Percentiles rank a stretch among this genome's conserved stretches.
These are phyloP conservation scores for Tachuris rubrigastra DNA, from an alignment of 2,113 vertebrate species.

Conservation along the genomic window DNA sequence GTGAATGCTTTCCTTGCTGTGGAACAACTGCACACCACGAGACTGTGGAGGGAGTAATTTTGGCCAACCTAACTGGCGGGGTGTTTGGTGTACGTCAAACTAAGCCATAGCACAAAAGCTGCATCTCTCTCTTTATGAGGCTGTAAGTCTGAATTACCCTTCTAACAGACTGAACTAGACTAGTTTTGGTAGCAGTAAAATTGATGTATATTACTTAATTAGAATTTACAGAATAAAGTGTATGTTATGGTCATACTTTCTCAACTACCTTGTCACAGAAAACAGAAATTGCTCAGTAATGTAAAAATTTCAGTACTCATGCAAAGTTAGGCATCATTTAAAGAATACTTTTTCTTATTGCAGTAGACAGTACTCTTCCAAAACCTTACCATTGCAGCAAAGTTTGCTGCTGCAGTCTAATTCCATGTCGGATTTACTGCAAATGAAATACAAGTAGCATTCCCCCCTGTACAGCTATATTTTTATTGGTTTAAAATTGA, in stretches of 20 bases:
- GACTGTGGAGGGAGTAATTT: not conserved
- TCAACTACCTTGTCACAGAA: not conserved
- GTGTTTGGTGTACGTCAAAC: not conserved
- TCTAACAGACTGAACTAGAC: not conserved
- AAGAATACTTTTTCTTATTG: not conserved
- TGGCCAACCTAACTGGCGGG: not conserved
- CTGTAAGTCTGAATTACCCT: not conserved
- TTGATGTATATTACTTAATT: not conserved
- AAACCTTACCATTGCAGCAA: not conserved
- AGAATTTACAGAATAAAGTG: not conserved
- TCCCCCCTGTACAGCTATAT: not conserved
- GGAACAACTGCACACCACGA: accelerated
- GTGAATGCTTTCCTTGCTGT: not conserved
- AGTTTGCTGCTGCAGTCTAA: not conserved
- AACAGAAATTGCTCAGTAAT: not conserved
- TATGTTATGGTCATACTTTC: not conserved
- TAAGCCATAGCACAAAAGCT: not conserved
- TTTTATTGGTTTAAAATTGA: not conserved
- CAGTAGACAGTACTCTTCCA: not conserved
- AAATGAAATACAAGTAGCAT: not conserved
- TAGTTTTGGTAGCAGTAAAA: not conserved
- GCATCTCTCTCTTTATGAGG: not conserved
- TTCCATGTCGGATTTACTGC: not conserved
- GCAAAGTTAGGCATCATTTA: not conserved
- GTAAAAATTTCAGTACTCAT: not conserved